A percentile compares a stretch with the other conserved stretches of the same genome.
These are phyloP conservation scores for Himalopsyche tibetana DNA, from an alignment of 2,888 invertebrate species.

Conservation along the genomic window DNA sequence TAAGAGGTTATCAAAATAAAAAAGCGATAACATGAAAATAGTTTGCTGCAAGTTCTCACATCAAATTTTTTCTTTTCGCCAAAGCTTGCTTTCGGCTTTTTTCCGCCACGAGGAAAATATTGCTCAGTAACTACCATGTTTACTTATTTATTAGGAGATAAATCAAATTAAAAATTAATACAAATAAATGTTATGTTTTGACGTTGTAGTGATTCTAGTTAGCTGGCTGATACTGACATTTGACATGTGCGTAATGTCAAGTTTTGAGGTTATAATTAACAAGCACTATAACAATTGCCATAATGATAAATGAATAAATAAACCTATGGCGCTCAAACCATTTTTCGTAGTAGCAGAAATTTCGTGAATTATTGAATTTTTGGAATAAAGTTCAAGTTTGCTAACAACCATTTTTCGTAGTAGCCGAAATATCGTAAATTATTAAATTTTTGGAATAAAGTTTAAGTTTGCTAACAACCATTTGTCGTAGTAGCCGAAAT, in stretches of 20 bases:
- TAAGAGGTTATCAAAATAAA: neutral
- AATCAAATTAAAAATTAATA: neutral
- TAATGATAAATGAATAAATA: neutral
- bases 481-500: no score
- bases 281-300: neutral
- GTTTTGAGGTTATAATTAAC: neutral
- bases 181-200: neutral
- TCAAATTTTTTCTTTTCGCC: constrained; percentile 70
- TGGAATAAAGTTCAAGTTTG: no score
- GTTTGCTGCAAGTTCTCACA: constrained; percentile 69
- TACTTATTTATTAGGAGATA: neutral
- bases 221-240: neutral
- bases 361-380: no score
- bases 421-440: no score
- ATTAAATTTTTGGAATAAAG: no score
- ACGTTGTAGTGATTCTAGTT: no score
- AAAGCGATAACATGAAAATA: neutral
- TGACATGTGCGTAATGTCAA: constrained; percentile 12
- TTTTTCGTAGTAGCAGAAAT: no score
- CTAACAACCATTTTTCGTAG: no score
- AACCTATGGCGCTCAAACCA: no score
- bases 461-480: no score
- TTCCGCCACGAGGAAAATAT: constrained; percentile 78
- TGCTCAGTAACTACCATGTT: constrained; percentile 72
- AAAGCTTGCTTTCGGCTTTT: constrained; percentile 71